These are phyloP conservation scores for Ethmia dodecea DNA, from an alignment of 2,888 invertebrate genomes.

Conservation along the genomic window DNA sequence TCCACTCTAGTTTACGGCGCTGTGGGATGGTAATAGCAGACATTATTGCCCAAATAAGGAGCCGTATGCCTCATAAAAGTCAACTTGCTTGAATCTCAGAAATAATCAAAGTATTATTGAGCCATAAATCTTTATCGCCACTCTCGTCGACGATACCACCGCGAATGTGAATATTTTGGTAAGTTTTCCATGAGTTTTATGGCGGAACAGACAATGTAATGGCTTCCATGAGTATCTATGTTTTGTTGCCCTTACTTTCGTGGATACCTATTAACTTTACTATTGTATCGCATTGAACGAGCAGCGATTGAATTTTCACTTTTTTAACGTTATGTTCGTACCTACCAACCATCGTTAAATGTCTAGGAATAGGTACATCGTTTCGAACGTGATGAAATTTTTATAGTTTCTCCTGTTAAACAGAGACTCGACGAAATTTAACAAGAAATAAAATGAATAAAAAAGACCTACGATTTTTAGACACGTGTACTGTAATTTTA, in stretches of 20 bases:
- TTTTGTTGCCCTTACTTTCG: slow-evolving; percentile 5
- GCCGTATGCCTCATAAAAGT: slow-evolving; percentile 61
- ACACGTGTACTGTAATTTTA: too few species aligned
- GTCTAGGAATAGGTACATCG: too few species aligned
- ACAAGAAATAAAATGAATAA: too few species aligned
- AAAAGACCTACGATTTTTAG: too few species aligned
- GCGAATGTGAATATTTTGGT: slow-evolving; percentile 60
- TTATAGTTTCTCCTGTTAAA: too few species aligned
- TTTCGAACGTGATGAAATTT: too few species aligned
- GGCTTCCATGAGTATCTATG: slow-evolving; percentile 5
- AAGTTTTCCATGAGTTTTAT: slow-evolving; percentile 30
- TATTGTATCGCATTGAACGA: background rate
- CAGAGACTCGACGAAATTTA: too few species aligned
- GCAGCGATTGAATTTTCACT: too few species aligned
- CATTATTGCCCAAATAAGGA: slow-evolving; percentile 64
- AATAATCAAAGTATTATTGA: slow-evolving; percentile 71
- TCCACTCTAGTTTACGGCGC: slow-evolving; percentile 35
- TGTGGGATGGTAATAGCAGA: slow-evolving; percentile 44
- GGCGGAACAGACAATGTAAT: slow-evolving; percentile 7
- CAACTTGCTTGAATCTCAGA: slow-evolving; percentile 65
- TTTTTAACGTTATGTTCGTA: too few species aligned
- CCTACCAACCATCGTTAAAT: too few species aligned
- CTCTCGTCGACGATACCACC: slow-evolving; percentile 29
- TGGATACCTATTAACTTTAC: background rate
- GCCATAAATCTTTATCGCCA: slow-evolving; percentile 66